Percentiles rank a stretch among this genome's conserved stretches.
These are phyloP conservation scores for Neosilurus hyrtlii DNA, from an alignment of 2,797 vertebrate genomes.

Conservation along the genomic window DNA sequence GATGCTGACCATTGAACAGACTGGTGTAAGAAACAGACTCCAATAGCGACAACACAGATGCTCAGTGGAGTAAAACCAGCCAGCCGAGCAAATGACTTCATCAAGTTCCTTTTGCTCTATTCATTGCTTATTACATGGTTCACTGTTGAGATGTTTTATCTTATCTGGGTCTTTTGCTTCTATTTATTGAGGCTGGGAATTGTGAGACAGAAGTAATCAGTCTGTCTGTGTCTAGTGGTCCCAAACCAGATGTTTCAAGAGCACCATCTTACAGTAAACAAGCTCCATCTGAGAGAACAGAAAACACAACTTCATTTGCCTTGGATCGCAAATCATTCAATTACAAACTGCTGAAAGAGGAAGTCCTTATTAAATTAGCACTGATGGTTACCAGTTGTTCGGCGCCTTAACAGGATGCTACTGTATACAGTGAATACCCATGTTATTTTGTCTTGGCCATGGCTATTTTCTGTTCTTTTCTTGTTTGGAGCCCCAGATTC, in stretches of 20 bases:
- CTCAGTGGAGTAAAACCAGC: conserved; percentile 38
- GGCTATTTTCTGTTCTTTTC: conserved; percentile 23
- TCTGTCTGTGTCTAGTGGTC: conserved; percentile 18
- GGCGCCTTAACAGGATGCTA: neutral
- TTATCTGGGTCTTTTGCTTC: conserved; percentile 35
- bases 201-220: conserved; percentile 36
- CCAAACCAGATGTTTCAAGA: conserved; percentile 38
- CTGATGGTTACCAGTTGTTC: neutral
- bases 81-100: conserved; percentile 41
- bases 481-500: conserved; percentile 41
- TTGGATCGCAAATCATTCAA: neutral
- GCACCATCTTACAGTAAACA: neutral
- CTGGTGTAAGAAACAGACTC: conserved; percentile 30
- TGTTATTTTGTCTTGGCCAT: conserved; percentile 30
- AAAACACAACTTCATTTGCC: conserved; percentile 18
- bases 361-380: conserved; percentile 2
- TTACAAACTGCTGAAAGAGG: neutral
- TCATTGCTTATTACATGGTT: conserved; percentile 35
- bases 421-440: neutral
- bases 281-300: conserved; percentile 8
- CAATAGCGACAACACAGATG: conserved; percentile 44
- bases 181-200: conserved; percentile 35
- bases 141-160: conserved; percentile 37
- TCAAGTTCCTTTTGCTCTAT: conserved; percentile 31
- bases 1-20: conserved; percentile 35